phyloP scores from a whole-genome alignment of 2,113 vertebrate species.

The Erythrocercus mccallii region DNA sequence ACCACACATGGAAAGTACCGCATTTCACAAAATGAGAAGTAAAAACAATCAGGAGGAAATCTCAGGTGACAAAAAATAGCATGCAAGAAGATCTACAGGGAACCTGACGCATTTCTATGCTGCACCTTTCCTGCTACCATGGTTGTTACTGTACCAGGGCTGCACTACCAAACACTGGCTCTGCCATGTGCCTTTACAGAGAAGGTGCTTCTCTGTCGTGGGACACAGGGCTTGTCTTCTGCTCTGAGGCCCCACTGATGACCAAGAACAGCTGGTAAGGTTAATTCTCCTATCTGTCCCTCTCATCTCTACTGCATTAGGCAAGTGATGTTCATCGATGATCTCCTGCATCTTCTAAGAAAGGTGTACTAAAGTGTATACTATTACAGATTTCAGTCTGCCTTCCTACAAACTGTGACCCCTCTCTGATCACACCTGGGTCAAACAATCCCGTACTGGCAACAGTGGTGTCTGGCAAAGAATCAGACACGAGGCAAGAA shows the following conservation, averaged over 20 bases:
- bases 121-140: background rate
- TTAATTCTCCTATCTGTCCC: background rate
- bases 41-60: background rate
- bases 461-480: background rate
- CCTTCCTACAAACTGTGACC: background rate
- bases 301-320: background rate
- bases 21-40: background rate
- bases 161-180: background rate
- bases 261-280: background rate
- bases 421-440: background rate
- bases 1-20: background rate
- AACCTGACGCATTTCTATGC: background rate
- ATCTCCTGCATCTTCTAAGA: background rate
- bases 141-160: background rate
- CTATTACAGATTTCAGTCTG: background rate
- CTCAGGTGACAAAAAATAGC: background rate
- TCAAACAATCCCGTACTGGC: accelerated
- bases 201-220: background rate
- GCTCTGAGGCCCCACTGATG: background rate
- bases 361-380: background rate
- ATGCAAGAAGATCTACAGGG: background rate
- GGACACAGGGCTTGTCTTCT: background rate
- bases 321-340: background rate
- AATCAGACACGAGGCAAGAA: background rate
- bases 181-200: accelerated